Percentiles rank a stretch among this genome's conserved stretches.
Evolutionary conservation across 23 tunicate species (phyloP).

Genomic region (Clavelina lepadiformis): DNA sequence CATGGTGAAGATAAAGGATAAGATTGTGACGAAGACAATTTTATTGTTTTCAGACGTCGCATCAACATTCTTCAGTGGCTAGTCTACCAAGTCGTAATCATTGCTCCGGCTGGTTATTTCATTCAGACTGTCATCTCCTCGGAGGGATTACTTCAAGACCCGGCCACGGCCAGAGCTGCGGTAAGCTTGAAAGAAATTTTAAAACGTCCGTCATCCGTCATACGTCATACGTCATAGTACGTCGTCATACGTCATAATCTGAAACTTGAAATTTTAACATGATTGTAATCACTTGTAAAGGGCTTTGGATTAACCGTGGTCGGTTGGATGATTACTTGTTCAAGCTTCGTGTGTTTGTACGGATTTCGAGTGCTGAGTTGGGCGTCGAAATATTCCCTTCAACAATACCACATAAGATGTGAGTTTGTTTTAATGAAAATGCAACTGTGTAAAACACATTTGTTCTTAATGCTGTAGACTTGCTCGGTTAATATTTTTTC

Average conservation of each 20-base stretch:
- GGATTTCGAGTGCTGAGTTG: slow-evolving; percentile 48
- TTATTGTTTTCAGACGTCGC: slow-evolving; percentile 16
- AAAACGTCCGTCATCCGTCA: too few species aligned
- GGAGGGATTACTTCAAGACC: slow-evolving; percentile 19
- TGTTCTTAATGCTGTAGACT: too few species aligned
- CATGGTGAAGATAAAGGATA: neutral
- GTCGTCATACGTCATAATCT: too few species aligned
- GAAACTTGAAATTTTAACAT: too few species aligned
- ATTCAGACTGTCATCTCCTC: slow-evolving; percentile 32
- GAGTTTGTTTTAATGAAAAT: neutral
- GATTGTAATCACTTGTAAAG: too few species aligned
- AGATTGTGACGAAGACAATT: neutral
- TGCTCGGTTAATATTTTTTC: too few species aligned
- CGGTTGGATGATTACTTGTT: neutral
- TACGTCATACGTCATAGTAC: too few species aligned
- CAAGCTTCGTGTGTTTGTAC: slow-evolving; percentile 50
- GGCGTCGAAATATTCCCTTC: slow-evolving; percentile 35
- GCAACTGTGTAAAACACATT: too few species aligned
- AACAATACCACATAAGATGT: slow-evolving; percentile 53
- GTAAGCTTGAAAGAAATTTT: slow-evolving; percentile 8
- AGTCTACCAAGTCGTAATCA: slow-evolving; percentile 43
- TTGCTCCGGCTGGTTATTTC: slow-evolving; percentile 44
- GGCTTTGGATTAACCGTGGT: too few species aligned
- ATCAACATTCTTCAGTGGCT: slow-evolving; percentile 33
- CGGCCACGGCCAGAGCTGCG: slow-evolving; percentile 1